Percentiles rank a stretch among this genome's conserved stretches.
Conservation (phyloP, 2,113 vertebrate genomes). For the Collichthys lucidus region DNA sequence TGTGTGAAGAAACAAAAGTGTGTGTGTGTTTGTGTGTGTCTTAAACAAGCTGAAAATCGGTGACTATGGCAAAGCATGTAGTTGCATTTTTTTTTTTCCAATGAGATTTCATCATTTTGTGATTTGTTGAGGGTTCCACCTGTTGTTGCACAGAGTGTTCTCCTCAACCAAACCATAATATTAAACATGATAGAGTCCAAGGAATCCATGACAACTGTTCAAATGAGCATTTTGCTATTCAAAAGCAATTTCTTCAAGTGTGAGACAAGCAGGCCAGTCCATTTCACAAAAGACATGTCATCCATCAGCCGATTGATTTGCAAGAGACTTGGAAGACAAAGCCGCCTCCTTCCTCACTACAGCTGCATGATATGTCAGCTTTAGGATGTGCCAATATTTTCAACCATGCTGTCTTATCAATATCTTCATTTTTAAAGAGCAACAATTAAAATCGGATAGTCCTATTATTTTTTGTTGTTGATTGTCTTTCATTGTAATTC, state of each 20-base stretch:
- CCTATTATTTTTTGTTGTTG: background rate
- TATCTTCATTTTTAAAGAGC: slow-evolving; percentile 55
- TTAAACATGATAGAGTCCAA: slow-evolving; percentile 59
- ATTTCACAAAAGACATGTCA: slow-evolving; percentile 68
- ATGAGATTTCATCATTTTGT: slow-evolving; percentile 50
- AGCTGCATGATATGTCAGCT: slow-evolving; percentile 47
- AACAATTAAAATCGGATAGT: slow-evolving; percentile 48
- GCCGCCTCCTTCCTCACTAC: slow-evolving; percentile 40
- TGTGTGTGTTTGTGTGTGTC: slow-evolving; percentile 30
- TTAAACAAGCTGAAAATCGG: slow-evolving; percentile 21
- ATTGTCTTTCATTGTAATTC: slow-evolving; percentile 10
- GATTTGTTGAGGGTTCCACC: slow-evolving; percentile 52
- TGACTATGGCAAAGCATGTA: slow-evolving; percentile 35
- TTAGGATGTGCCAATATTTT: slow-evolving; percentile 52
- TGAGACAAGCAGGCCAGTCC: slow-evolving; percentile 54
- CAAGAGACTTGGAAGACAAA: slow-evolving; percentile 54
- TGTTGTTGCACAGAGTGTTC: slow-evolving; percentile 44
- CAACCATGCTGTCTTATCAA: slow-evolving; percentile 51
- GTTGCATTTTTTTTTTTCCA: slow-evolving; percentile 26
- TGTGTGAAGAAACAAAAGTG: slow-evolving; percentile 32
- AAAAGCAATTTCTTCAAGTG: slow-evolving; percentile 71
- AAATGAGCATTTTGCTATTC: slow-evolving; percentile 65
- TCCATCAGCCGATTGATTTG: slow-evolving; percentile 75
- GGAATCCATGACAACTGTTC: slow-evolving; percentile 34
- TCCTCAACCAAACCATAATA: slow-evolving; percentile 57